Conservation (phyloP, 2,113 vertebrate genomes). For the Alligator sinensis region DNA sequence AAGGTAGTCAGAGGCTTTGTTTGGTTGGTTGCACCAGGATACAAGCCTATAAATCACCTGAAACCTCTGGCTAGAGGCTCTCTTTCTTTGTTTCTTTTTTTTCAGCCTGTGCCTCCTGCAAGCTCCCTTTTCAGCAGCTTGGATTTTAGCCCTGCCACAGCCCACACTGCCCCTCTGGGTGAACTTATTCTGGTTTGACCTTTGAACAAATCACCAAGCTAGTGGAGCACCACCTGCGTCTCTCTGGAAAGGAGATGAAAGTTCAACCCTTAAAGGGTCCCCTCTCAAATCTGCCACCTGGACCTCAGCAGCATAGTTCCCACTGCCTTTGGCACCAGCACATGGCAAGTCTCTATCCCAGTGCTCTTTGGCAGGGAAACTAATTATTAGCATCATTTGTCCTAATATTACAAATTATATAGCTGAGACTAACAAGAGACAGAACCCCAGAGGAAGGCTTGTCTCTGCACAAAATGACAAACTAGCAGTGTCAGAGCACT, state of each 20-base stretch:
- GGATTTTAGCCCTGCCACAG: not conserved
- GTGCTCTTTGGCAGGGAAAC: not conserved
- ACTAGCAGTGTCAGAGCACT: not conserved
- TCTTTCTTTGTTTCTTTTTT: constrained; percentile 21
- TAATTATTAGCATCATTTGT: not conserved
- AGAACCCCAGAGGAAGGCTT: not conserved
- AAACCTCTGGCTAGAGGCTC: not conserved
- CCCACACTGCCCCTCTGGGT: not conserved
- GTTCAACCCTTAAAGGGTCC: not conserved
- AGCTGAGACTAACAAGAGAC: not conserved
- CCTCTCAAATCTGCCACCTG: not conserved
- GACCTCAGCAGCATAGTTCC: not conserved
- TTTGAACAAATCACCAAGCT: not conserved
- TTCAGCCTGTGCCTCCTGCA: not conserved
- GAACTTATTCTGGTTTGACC: not conserved
- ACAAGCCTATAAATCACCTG: constrained; percentile 2
- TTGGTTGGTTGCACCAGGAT: not conserved
- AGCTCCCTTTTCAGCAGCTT: not conserved
- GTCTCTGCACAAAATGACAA: not conserved
- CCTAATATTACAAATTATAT: not conserved
- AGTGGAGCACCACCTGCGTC: not conserved
- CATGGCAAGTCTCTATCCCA: not conserved
- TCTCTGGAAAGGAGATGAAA: not conserved
- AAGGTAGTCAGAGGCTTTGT: not conserved
- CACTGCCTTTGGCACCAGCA: not conserved